Percentiles rank a stretch among this genome's conserved stretches.
Conservation (phyloP, 2,113 vertebrate species). For the Beaufortia kweichowensis region DNA sequence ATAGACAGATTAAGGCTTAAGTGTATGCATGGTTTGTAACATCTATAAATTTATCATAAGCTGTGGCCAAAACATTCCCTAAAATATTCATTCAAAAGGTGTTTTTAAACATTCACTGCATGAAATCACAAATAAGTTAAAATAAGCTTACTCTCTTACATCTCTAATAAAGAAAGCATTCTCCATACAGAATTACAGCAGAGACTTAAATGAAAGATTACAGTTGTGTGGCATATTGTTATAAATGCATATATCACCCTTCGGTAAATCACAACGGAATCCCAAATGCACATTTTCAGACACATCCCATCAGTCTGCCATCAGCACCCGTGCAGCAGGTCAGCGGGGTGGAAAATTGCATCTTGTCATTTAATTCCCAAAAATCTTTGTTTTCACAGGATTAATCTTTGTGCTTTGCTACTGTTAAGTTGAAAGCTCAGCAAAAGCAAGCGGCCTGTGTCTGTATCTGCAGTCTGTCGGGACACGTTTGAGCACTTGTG, state of each 20-base stretch:
- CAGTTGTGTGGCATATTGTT: not conserved
- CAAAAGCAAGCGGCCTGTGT: conserved; percentile 79
- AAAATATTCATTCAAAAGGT: conserved; percentile 32
- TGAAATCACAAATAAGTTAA: conserved; percentile 24
- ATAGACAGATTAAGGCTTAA: conserved; percentile 27
- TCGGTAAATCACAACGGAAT: conserved; percentile 4
- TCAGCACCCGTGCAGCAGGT: conserved; percentile 82
- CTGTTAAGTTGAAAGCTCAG: conserved; percentile 92
- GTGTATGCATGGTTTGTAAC: conserved; percentile 36
- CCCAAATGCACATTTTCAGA: conserved; percentile 34
- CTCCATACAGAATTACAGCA: not conserved
- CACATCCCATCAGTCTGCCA: conserved; percentile 69
- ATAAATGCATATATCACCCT: conserved; percentile 14
- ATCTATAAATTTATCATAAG: conserved; percentile 52
- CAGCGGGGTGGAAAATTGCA: conserved; percentile 94
- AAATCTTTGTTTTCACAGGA: conserved; percentile 92
- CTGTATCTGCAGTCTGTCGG: conserved; percentile 64
- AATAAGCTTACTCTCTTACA: not conserved
- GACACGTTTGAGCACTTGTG: conserved; percentile 55
- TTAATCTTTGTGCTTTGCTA: conserved; percentile 93
- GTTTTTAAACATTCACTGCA: conserved; percentile 11
- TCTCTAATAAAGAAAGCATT: not conserved
- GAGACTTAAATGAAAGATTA: not conserved
- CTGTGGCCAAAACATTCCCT: conserved; percentile 7
- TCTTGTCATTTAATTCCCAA: conserved; percentile 91